Evolutionary conservation across 2,797 vertebrate genomes (phyloP).

Genomic region (Muscicapa comitata): DNA sequence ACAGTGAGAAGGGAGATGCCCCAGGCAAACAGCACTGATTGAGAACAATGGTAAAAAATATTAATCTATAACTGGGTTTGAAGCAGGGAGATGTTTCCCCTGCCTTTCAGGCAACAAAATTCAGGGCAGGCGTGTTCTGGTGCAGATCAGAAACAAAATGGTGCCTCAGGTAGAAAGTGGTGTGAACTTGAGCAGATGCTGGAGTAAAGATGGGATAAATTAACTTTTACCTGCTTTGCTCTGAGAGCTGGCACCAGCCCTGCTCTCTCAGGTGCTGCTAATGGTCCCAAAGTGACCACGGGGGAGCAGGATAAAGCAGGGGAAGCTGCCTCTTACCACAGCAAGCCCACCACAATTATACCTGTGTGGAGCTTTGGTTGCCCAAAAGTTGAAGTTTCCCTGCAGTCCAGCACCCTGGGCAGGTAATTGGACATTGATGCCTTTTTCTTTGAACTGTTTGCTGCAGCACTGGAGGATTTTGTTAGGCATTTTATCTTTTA

Average conservation of each 20-base stretch:
- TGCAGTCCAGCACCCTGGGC: neutral
- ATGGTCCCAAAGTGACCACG: neutral
- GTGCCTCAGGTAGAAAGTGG: neutral
- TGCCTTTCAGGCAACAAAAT: neutral
- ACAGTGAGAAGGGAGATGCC: neutral
- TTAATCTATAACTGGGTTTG: neutral
- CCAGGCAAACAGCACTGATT: neutral
- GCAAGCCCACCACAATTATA: fast-evolving
- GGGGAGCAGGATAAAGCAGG: neutral
- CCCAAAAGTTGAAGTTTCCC: neutral
- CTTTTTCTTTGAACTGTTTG: neutral
- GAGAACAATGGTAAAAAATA: neutral
- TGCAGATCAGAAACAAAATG: neutral
- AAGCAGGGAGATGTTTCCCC: neutral
- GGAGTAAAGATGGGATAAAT: neutral
- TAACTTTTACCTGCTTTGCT: neutral
- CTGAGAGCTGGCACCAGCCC: neutral
- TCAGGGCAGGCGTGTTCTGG: neutral
- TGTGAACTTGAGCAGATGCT: neutral
- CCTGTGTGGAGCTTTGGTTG: neutral
- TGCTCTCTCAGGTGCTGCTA: neutral
- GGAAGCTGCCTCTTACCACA: neutral
- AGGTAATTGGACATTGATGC: neutral
- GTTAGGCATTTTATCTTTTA: conserved; percentile 15
- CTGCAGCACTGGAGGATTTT: neutral